phyloP scores from a whole-genome alignment of 2,797 vertebrate genomes.

The Synaphobranchus kaupii region DNA sequence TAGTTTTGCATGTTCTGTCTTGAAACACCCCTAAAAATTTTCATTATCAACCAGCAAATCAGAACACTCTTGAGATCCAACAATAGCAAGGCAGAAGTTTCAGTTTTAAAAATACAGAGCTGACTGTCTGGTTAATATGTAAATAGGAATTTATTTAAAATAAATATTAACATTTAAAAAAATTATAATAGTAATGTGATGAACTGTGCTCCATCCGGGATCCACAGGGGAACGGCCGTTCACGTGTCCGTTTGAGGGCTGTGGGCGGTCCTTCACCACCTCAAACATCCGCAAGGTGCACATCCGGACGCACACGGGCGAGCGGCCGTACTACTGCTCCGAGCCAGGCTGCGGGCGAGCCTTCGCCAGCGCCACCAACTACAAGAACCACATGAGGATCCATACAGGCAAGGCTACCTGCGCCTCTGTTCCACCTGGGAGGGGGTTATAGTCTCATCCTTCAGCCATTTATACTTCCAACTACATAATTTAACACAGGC shows the following conservation, averaged over 20 bases:
- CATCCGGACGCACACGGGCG: slow-evolving; percentile 97
- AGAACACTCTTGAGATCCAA: not conserved
- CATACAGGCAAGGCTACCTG: slow-evolving; percentile 83
- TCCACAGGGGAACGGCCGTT: slow-evolving; percentile 94
- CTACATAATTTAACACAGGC: not conserved
- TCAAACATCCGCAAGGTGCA: slow-evolving; percentile 99
- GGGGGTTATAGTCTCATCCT: not conserved
- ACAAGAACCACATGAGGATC: slow-evolving; percentile 99
- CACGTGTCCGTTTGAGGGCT: slow-evolving; percentile 95
- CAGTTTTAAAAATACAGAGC: not conserved
- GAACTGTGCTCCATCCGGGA: slow-evolving; percentile 20
- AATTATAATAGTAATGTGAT: not conserved
- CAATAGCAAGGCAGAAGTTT: not conserved
- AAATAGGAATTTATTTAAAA: not conserved
- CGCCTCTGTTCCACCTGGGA: not conserved
- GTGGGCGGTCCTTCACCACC: slow-evolving; percentile 96
- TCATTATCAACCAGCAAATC: not conserved
- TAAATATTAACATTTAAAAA: not conserved
- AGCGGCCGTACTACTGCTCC: slow-evolving; percentile 96
- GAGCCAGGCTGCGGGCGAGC: slow-evolving; percentile 96
- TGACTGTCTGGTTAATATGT: not conserved
- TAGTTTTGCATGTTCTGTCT: not conserved
- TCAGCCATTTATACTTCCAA: not conserved
- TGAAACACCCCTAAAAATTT: not conserved
- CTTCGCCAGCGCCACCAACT: slow-evolving; percentile 98